Evolutionary conservation across 2,888 invertebrate species (phyloP), one percentile per base, ranked within the genome.

Genomic region (Electrophaes corylata): DNA sequence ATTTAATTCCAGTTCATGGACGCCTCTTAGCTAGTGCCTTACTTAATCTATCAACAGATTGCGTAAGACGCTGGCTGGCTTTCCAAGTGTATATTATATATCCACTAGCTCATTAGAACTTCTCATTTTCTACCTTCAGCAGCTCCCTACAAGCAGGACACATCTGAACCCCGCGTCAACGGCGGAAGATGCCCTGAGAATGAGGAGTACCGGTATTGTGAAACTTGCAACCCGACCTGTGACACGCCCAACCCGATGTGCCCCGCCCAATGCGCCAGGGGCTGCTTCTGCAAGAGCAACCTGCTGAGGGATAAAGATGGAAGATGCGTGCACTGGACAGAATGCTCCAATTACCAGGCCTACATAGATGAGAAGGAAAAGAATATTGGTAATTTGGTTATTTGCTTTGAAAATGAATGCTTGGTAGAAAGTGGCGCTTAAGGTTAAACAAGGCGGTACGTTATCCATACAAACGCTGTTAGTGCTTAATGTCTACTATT

Each of bases 121-220:
- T 12, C 12, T 12, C 6, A n/a, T 39, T 3, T 40, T 1, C 11
- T 5, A 12, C 6, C 3, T 44, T 48, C 70, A 79, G 78, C 62
- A 4, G 57, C 67, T 26, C 57, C 71, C 2, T 72, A 68, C 61
- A 76, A 67, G 6, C 66, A 66, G 50, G 79, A 85, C 3, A 79
- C 84, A 0, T 67, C 81, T 0, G 86, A 86, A n/a, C 86, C 86
- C 0, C 79, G 82, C 0, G 47, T 68, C 3, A 66, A 72, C 43
- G 69, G 67, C 4, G 70, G 69, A n/a, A 44, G 51, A 2, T 87
- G 88, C 35, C 79, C 82, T 0, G 58, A 69, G 0, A 70, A 82
- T 60, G 81, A 87, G 26, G 88, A 85, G 68, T 88, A 85, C 72
- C 65, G 79, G 6, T 79, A 76, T 65, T 88, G 88, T 35, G 86